Base-by-base conservation (phyloP, 1,140 invertebrate genomes). In the Caerostris extrusa region DNA sequence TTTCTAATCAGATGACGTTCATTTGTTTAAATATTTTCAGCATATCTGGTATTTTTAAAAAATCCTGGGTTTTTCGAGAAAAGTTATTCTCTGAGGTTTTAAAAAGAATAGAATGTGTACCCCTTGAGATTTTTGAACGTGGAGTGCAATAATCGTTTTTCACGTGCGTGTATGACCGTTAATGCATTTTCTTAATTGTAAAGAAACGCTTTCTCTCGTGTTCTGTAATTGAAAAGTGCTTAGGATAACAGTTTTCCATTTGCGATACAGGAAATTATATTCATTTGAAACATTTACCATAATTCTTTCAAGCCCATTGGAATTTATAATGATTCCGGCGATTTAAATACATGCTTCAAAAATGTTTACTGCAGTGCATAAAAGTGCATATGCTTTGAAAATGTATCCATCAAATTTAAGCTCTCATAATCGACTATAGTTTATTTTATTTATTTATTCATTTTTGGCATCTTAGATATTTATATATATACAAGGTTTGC, bases 1-100 rank as follows among this genome's bases (percentile, higher is more conserved):
- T 77, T 77, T 77, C 71, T 77, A 77, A 77, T 77, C 71, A 77
- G 71, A 77, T 77, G 71, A 77, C 71, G 71, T 77, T 77, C 71
- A 77, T 77, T 77, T 77, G 71, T 77, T 77, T 77, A 77, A 77
- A 77, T 77, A 77, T 77, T 77, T 77, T 77, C 69, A 50, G 69
- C 69, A 77, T 77, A 77, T 50, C 69, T 77, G 69, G 50, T 77
- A 50, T 77, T 77, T 77, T 77, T 50, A 14, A 10, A 7, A 50
- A 77, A 77, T 77, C 71, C 71, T 50, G 34, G 71, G 50, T 77
- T 77, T 53, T 34, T 7, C 61, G 34, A 77, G 34, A 34, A 34
- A 34, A 34, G 71, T 77, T 77, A 77, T 77, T 77, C 71, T 77
- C 71, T 77, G 71, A 77, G 71, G 71, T 77, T 77, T 77, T 17